A percentile compares a stretch with the other conserved stretches of the same genome.
These are phyloP conservation scores for Mylabris phalerata DNA, from an alignment of 1,140 invertebrate genomes.

Conservation along the genomic window DNA sequence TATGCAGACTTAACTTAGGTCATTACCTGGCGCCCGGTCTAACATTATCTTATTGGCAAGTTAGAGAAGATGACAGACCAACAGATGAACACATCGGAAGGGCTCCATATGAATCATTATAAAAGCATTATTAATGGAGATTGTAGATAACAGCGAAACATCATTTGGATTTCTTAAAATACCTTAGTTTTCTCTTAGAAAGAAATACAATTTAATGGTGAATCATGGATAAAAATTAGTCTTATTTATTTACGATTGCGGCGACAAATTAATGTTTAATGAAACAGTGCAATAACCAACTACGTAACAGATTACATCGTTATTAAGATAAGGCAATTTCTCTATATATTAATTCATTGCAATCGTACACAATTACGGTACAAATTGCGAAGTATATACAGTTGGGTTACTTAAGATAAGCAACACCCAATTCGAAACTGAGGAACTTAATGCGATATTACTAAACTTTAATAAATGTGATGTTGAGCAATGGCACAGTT, in stretches of 20 bases:
- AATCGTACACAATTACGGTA: conserved; percentile 12
- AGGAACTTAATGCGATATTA: conserved; percentile 18
- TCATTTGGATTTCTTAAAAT: too few relatives aligned
- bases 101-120: conserved; percentile 2
- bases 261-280: too few relatives aligned
- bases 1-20: not conserved
- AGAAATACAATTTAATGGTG: too few relatives aligned
- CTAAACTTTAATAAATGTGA: conserved; percentile 16
- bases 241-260: too few relatives aligned
- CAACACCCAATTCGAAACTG: conserved; percentile 19
- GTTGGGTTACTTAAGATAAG: conserved; percentile 15
- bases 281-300: too few relatives aligned
- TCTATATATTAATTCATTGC: conserved; percentile 11
- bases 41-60: not conserved
- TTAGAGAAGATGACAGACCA: not conserved
- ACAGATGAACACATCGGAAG: not conserved
- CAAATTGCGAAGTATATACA: conserved; percentile 13
- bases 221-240: too few relatives aligned
- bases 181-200: too few relatives aligned
- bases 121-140: not conserved
- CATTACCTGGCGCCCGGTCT: conserved; percentile 5
- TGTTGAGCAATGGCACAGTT: conserved; percentile 12
- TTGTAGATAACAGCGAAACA: too few relatives aligned
- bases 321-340: conserved; percentile 10
- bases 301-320: not conserved